These are phyloP conservation scores for Diachasma alloeum DNA, from an alignment of 1,140 invertebrate species.

Conservation along the genomic window DNA sequence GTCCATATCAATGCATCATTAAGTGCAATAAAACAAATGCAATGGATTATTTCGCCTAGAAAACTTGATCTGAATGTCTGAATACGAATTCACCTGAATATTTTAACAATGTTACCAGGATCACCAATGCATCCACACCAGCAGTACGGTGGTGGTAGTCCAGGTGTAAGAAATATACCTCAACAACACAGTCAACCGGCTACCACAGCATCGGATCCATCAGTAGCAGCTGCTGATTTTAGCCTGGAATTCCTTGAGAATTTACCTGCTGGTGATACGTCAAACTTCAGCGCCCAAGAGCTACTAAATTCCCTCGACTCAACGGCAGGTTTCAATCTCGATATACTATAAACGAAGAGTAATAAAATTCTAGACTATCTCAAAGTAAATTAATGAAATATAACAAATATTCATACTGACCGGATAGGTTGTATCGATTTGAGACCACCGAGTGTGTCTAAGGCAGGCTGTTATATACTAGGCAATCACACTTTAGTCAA, in stretches of 20 bases:
- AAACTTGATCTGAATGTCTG: neutral
- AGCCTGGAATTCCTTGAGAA: conserved; percentile 84
- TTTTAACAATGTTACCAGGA: conserved; percentile 37
- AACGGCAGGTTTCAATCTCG: conserved; percentile 67
- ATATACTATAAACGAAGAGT: conserved; percentile 58
- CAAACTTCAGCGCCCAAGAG: conserved; percentile 79
- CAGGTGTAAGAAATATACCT: conserved; percentile 50
- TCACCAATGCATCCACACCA: conserved; percentile 61
- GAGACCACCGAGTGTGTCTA: conserved; percentile 23
- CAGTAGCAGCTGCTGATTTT: conserved; percentile 72
- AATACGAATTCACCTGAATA: neutral
- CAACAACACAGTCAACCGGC: conserved; percentile 56
- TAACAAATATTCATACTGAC: neutral
- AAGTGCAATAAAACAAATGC: too few relatives aligned
- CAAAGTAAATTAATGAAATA: neutral
- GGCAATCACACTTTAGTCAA: conserved; percentile 52
- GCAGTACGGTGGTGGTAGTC: conserved; percentile 57
- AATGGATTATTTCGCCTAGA: too few relatives aligned
- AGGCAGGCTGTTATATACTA: conserved; percentile 40
- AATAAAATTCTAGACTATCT: neutral
- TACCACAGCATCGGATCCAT: conserved; percentile 56
- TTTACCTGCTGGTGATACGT: conserved; percentile 74
- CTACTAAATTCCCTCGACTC: conserved; percentile 75
- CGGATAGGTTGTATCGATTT: conserved; percentile 4
- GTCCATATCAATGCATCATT: too few relatives aligned